Conservation (phyloP, 2,113 vertebrate genomes). For the Prochilodus magdalenae region DNA sequence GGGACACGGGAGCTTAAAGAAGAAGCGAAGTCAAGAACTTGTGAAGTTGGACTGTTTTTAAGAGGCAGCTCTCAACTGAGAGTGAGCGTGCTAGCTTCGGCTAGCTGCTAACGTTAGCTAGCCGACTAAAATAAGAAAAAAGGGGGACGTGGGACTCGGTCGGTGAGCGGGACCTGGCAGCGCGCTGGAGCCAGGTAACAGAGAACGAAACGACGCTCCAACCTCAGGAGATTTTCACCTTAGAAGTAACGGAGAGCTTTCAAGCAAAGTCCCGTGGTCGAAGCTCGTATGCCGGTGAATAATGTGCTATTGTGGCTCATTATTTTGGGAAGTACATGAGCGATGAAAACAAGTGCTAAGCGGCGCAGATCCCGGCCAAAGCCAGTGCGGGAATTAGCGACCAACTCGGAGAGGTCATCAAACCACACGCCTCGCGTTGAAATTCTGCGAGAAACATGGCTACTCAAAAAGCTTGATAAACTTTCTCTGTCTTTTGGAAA, state of each 20-base stretch:
- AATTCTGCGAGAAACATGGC: not conserved
- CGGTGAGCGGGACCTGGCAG: constrained; percentile 52
- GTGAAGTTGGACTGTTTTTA: constrained; percentile 46
- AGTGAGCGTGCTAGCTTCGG: constrained; percentile 69
- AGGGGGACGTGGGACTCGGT: constrained; percentile 54
- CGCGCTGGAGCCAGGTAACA: constrained; percentile 57
- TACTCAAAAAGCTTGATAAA: not conserved
- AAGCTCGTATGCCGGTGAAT: not conserved
- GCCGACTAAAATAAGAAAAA: constrained; percentile 61
- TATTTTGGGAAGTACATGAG: not conserved
- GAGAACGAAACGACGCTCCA: constrained; percentile 24
- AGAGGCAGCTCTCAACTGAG: constrained; percentile 69
- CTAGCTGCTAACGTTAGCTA: constrained; percentile 65
- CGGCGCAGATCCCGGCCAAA: constrained; percentile 7
- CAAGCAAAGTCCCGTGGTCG: not conserved
- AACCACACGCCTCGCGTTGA: not conserved
- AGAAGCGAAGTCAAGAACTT: not conserved
- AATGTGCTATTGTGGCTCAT: not conserved
- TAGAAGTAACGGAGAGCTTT: not conserved
- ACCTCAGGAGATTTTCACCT: too few relatives aligned
- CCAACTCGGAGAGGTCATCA: not conserved
- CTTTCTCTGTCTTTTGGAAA: too few relatives aligned
- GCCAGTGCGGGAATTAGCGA: constrained; percentile 40
- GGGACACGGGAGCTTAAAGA: constrained; percentile 38
- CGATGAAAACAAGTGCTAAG: constrained; percentile 32